phyloP scores from a whole-genome alignment of 1,140 invertebrate species.

The Penaeus indicus region DNA sequence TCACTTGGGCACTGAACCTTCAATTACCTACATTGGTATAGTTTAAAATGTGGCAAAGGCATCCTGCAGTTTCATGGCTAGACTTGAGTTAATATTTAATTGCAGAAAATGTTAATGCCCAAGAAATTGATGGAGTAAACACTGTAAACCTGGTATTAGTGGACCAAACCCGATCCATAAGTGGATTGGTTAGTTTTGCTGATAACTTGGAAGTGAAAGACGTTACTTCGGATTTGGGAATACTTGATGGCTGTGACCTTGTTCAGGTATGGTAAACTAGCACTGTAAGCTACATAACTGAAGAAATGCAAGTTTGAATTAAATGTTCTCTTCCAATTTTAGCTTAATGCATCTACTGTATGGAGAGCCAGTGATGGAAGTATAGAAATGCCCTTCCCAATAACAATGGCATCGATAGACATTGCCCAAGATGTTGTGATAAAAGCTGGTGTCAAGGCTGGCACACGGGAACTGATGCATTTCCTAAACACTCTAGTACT shows the following conservation, averaged over 20 bases:
- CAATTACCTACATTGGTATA: too few species aligned
- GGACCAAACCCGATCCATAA: neutral
- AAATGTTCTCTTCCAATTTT: neutral
- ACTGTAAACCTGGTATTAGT: neutral
- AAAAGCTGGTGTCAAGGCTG: neutral
- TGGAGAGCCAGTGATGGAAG: neutral
- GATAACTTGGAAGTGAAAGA: slow-evolving; percentile 6
- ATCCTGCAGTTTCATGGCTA: neutral
- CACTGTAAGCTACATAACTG: too few species aligned
- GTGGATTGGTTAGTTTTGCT: slow-evolving; percentile 4
- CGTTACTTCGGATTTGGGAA: neutral
- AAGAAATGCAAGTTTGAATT: too few species aligned
- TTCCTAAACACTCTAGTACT: slow-evolving; percentile 26
- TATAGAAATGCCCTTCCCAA: neutral
- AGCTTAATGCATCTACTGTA: neutral
- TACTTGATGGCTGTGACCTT: slow-evolving; percentile 32
- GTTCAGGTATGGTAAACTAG: neutral
- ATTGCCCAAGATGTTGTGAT: neutral
- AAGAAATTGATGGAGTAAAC: slow-evolving; percentile 23
- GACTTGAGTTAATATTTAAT: neutral
- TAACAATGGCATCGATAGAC: neutral
- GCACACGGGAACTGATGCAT: neutral
- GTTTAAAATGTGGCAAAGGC: too few species aligned
- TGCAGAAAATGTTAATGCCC: neutral
- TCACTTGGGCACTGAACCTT: too few species aligned